Percentiles rank a stretch among this genome's conserved stretches.
phyloP scores from a whole-genome alignment of 2,888 invertebrate genomes.

The Meiosimyza platycephala region DNA sequence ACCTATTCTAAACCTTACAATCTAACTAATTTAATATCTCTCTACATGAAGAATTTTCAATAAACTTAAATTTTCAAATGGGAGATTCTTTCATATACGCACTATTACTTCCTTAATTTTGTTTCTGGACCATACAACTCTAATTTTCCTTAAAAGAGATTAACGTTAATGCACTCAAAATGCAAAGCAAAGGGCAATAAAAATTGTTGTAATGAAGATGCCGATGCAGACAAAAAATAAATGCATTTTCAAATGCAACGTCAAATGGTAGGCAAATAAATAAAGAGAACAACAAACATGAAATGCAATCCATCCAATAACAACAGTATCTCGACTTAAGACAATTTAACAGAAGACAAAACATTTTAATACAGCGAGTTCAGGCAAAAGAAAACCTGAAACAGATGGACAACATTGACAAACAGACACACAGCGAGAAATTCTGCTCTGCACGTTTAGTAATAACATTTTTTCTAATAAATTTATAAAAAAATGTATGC shows the following conservation, averaged over 20 bases:
- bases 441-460: no score
- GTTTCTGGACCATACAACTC: no score
- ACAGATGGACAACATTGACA: constrained; percentile 6
- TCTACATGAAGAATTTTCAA: no score
- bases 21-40: no score
- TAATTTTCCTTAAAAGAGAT: no score
- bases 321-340: constrained; percentile 32
- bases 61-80: no score
- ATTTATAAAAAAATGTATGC: no score
- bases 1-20: no score
- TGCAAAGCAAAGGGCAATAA: constrained; percentile 15
- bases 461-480: no score
- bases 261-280: constrained; percentile 31
- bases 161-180: neutral
- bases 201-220: neutral
- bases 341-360: constrained; percentile 20
- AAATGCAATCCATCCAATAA: constrained; percentile 28
- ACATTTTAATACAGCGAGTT: constrained; percentile 16
- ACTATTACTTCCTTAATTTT: no score
- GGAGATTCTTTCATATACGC: no score
- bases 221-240: neutral
- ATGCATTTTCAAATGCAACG: constrained; percentile 22
- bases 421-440: neutral
- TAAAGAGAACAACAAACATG: neutral
- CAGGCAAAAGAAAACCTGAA: neutral